Base-by-base conservation (phyloP, 2,888 invertebrate species). In the Strigamia crassipes region DNA sequence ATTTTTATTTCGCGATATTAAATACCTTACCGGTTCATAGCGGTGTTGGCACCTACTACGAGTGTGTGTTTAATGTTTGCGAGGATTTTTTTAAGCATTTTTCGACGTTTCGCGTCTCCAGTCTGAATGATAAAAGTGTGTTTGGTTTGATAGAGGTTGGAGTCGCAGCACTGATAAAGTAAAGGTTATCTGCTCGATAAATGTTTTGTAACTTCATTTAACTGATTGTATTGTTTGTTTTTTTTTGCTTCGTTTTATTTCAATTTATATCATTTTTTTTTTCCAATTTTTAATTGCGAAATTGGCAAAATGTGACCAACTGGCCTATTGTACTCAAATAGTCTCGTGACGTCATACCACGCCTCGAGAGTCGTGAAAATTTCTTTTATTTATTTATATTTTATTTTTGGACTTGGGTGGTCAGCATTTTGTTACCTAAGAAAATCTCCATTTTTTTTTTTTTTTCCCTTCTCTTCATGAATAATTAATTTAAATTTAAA, bases 301-400 rank as follows among this genome's bases (percentile, higher is more conserved):
- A 18, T 9, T 23, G 66, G 73, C 12, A 73, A 15, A 31, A 15
- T 73, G 23, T 73, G 73, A 27, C 73, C 73, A n/a, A 73, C 73
- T 73, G 73, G 73, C 73, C 73, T 73, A 73, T 73, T 73, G 73
- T 73, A 73, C 73, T 73, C 2, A 27, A 73, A 73, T 31, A 73
- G 73, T 73, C 1, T 1, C 2, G 12, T 73, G 73, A 73, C 73
- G 73, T 73, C 12, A 31, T 13, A 51, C 0, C 15, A 4, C 10
- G 61, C 13, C 23, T 8, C 31, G 27, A 27, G 13, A 4, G 73
- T 23, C 73, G 13, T 27, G 9, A 27, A 31, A 73, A 73, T 31
- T 23, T 66, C 15, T 73, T 0, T 73, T 12, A 10, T 15, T 73
- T 73, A 31, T 31, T 27, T 23, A n/a, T 13, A 6, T 15, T 15